phyloP scores from a whole-genome alignment of 2,113 vertebrate genomes.

The Tragelaphus imberbis region DNA sequence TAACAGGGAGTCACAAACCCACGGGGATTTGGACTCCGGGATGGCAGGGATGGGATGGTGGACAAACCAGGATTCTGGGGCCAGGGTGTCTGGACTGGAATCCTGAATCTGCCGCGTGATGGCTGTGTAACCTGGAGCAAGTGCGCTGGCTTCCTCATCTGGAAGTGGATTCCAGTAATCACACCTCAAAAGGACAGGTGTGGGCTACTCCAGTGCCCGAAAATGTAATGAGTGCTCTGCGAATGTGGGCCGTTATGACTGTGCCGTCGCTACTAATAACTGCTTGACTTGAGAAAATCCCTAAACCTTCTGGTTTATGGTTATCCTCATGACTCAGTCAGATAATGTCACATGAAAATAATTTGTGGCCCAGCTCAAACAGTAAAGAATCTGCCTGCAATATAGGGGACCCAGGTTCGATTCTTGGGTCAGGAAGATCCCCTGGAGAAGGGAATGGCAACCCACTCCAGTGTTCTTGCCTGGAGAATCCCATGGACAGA shows the following conservation, averaged over 20 bases:
- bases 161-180: no score
- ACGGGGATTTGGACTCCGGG: not conserved
- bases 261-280: not conserved
- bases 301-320: not conserved
- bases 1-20: not conserved
- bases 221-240: no score
- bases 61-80: no score
- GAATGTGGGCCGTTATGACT: accelerated
- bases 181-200: not conserved
- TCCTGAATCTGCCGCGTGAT: not conserved
- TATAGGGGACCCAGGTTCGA: not conserved
- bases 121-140: not conserved
- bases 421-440: not conserved
- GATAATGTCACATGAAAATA: not conserved
- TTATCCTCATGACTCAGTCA: not conserved
- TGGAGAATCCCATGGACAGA: no score
- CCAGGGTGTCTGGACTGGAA: not conserved
- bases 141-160: not conserved
- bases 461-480: no score
- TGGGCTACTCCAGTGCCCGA: not conserved
- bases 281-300: not conserved
- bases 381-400: not conserved
- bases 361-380: not conserved
- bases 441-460: not conserved
- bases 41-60: not conserved